A percentile compares a stretch with the other conserved stretches of the same genome.
Conservation (phyloP, 1,140 invertebrate genomes). For the Drosophila baimaii region DNA sequence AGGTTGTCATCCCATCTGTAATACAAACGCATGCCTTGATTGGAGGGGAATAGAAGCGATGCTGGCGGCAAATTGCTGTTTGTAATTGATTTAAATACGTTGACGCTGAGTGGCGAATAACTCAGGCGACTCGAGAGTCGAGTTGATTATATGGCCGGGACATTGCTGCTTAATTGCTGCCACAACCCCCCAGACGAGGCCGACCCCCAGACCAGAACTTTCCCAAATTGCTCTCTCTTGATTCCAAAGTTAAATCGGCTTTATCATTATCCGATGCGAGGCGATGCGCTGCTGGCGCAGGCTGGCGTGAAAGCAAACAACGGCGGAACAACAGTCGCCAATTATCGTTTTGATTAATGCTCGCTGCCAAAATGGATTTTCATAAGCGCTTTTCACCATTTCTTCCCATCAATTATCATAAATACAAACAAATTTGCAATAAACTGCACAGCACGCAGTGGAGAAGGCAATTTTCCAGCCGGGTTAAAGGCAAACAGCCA, state of each 20-base stretch:
- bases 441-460: conserved; percentile 76
- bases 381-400: conserved; percentile 76
- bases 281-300: neutral
- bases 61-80: conserved; percentile 71
- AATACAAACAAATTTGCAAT: conserved; percentile 80
- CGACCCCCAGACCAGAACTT: conserved; percentile 47
- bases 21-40: conserved; percentile 80
- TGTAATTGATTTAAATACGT: conserved; percentile 83
- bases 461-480: conserved; percentile 71
- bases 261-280: conserved; percentile 39
- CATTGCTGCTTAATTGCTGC: conserved; percentile 68
- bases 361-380: conserved; percentile 74
- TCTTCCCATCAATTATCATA: conserved; percentile 79
- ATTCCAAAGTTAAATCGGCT: conserved; percentile 19
- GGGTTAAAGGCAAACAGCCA: conserved; percentile 72
- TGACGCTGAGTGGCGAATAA: conserved; percentile 78
- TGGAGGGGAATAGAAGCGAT: conserved; percentile 22
- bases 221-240: conserved; percentile 31
- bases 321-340: conserved; percentile 64
- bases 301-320: conserved; percentile 65
- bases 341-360: conserved; percentile 78
- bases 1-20: conserved; percentile 77
- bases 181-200: conserved; percentile 24
- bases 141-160: conserved; percentile 67
- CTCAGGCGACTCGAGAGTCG: conserved; percentile 48